These are phyloP conservation scores for Oreochromis tanganicae DNA, from an alignment of 2,113 vertebrate genomes.

Conservation along the genomic window DNA sequence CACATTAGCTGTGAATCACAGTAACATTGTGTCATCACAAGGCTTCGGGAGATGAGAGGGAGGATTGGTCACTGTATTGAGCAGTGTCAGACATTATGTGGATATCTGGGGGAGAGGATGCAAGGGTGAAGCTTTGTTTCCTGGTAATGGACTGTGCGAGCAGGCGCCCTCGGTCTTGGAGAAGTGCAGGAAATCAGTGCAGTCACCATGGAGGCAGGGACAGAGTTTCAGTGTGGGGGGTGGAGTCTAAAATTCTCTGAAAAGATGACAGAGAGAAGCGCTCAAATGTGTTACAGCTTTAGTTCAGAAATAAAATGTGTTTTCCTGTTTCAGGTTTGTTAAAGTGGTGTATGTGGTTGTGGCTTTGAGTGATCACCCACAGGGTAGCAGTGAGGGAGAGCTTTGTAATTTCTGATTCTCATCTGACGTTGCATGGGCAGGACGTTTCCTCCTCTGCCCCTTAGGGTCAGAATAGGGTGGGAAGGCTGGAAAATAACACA, in stretches of 20 bases:
- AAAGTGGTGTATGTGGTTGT: not conserved
- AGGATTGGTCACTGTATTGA: slow-evolving; percentile 4
- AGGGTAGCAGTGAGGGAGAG: not conserved
- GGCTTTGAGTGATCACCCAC: not conserved
- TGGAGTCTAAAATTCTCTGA: not conserved
- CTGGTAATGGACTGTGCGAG: not conserved
- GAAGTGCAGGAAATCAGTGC: not conserved
- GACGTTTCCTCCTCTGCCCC: slow-evolving; percentile 46
- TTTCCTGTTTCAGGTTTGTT: slow-evolving; percentile 13
- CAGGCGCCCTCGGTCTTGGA: not conserved
- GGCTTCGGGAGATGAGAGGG: not conserved
- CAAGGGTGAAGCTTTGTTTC: not conserved
- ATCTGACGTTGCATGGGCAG: slow-evolving; percentile 32
- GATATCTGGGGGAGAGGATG: not conserved
- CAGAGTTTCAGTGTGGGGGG: not conserved
- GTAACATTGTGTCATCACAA: not conserved
- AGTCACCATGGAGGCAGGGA: not conserved
- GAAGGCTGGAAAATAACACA: not conserved
- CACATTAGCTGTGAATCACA: slow-evolving; percentile 3
- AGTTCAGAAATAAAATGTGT: not conserved
- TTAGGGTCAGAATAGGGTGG: slow-evolving; percentile 34
- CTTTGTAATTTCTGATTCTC: slow-evolving; percentile 16
- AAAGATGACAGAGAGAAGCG: not conserved
- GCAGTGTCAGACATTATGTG: slow-evolving; percentile 3
- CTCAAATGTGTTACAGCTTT: not conserved